These are phyloP conservation scores for Tringa solitaria DNA, from an alignment of 2,113 vertebrate genomes.

Conservation along the genomic window DNA sequence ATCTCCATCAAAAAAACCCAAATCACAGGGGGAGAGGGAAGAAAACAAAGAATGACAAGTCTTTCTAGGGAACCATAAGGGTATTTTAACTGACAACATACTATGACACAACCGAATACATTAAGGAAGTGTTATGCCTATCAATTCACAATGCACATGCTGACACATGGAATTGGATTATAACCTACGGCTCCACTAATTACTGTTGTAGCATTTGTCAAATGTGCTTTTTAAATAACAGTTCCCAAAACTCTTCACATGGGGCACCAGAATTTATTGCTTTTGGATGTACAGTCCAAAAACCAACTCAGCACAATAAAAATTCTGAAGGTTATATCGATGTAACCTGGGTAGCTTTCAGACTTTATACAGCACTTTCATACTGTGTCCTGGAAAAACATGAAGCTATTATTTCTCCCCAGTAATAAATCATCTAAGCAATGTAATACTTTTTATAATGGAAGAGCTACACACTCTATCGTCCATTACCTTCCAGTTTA, in stretches of 20 bases:
- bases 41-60: neutral
- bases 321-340: neutral
- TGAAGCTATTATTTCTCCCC: neutral
- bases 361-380: neutral
- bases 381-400: constrained; percentile 4
- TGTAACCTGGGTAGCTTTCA: neutral
- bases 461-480: constrained; percentile 29
- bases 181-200: neutral
- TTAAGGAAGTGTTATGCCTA: neutral
- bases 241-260: neutral
- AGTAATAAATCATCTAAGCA: constrained; percentile 3
- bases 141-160: neutral
- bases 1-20: neutral
- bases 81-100: neutral
- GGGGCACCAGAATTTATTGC: neutral
- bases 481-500: constrained; percentile 69
- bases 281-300: neutral
- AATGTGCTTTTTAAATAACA: neutral
- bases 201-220: neutral
- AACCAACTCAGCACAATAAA: neutral
- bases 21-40: neutral
- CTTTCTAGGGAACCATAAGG: neutral
- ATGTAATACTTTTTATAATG: constrained; percentile 43
- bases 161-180: neutral
- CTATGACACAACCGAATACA: neutral